phyloP scores from a whole-genome alignment of 2,888 invertebrate species.

The Disparrhopalites patrizii region DNA sequence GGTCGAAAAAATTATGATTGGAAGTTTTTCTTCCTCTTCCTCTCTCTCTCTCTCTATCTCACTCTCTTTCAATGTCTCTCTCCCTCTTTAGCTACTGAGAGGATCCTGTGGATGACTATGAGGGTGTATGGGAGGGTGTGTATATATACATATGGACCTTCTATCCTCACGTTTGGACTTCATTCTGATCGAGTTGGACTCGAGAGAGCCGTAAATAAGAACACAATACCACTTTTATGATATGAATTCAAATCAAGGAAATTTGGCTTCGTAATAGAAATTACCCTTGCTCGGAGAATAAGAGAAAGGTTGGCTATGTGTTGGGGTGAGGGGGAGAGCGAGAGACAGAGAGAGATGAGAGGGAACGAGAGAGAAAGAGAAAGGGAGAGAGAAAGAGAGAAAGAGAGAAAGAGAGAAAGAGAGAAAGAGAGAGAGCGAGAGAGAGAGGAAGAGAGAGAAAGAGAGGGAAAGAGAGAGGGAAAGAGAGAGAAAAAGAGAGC shows the following conservation, averaged over 20 bases:
- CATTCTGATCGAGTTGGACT: conserved; percentile 46
- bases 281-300: conserved; percentile 35
- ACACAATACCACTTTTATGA: conserved; percentile 45
- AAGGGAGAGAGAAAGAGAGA: background rate
- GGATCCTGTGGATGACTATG: background rate
- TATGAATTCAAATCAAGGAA: conserved; percentile 48
- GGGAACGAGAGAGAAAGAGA: too few relatives aligned
- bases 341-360: too few relatives aligned
- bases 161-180: conserved; percentile 43
- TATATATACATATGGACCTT: too few relatives aligned
- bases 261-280: conserved; percentile 47
- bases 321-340: too few relatives aligned
- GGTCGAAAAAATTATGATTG: conserved; percentile 43
- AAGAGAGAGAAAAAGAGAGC: too few relatives aligned
- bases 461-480: too few relatives aligned
- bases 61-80: background rate
- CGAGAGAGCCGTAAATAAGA: conserved; percentile 47
- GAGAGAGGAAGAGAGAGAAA: too few relatives aligned
- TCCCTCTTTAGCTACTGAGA: background rate
- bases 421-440: background rate
- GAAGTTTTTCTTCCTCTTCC: conserved; percentile 32
- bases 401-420: background rate
- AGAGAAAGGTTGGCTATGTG: too few relatives aligned
- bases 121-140: too few relatives aligned
- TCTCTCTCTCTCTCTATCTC: conserved; percentile 15